Percentiles rank a stretch among this genome's conserved stretches.
Evolutionary conservation across 2,113 vertebrate genomes (phyloP).

Genomic region (Campylomormyrus numenius): DNA sequence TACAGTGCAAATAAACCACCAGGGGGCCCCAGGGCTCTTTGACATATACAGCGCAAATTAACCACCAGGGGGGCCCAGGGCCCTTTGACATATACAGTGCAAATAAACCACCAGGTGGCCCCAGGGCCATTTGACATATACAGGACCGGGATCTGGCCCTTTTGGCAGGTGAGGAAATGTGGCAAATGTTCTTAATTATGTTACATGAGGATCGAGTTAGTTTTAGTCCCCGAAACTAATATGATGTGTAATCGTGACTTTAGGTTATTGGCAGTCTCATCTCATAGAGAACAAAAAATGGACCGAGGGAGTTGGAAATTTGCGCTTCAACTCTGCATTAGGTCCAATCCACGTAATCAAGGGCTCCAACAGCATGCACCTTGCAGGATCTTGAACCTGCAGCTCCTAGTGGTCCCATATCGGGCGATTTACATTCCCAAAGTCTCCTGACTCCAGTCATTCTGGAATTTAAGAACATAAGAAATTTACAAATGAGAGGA

Average conservation of each 20-base stretch:
- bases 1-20: no score
- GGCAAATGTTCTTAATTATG: neutral
- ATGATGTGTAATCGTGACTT: neutral
- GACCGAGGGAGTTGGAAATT: neutral
- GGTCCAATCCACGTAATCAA: neutral
- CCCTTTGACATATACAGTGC: no score
- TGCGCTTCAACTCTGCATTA: neutral
- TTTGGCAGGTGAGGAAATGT: neutral
- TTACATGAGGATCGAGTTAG: neutral
- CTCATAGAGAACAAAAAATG: neutral
- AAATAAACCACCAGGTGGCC: no score
- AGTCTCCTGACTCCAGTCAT: neutral
- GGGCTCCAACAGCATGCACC: neutral
- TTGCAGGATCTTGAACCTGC: neutral
- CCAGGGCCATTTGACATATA: no score
- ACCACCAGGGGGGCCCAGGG: no score
- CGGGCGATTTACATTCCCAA: neutral
- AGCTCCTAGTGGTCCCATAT: neutral
- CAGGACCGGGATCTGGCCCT: neutral
- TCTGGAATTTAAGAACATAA: neutral
- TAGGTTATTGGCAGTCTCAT: neutral
- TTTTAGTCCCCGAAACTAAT: neutral
- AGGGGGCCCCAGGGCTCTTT: no score
- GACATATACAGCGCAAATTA: no score
- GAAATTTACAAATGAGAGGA: no score